A percentile compares a stretch with the other conserved stretches of the same genome.
Conservation (phyloP, 2,888 invertebrate genomes). For the Pharmacophagus antenor region DNA sequence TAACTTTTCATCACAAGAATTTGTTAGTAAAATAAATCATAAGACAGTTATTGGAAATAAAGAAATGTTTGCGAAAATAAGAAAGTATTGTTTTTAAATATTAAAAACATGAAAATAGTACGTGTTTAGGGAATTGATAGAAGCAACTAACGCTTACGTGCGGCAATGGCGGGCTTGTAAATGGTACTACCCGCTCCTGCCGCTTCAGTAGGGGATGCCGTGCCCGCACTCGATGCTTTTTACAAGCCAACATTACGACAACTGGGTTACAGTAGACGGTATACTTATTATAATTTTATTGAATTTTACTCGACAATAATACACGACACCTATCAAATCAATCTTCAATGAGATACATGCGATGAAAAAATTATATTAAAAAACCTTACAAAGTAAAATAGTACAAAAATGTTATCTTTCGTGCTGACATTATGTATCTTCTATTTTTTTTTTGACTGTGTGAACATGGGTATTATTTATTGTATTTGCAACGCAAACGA, state of each 20-base stretch:
- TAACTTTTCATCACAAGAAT: too few relatives aligned
- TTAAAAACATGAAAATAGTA: slow-evolving; percentile 36
- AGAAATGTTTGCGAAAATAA: neutral
- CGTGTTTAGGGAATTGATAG: slow-evolving; percentile 63
- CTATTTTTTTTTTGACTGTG: slow-evolving; percentile 28
- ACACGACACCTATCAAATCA: slow-evolving; percentile 56
- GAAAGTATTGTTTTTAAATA: neutral
- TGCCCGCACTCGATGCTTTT: slow-evolving; percentile 63
- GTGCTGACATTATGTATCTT: too few relatives aligned
- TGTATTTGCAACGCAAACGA: slow-evolving; percentile 31
- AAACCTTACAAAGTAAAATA: neutral
- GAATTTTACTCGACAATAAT: slow-evolving; percentile 70
- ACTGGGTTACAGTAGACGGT: slow-evolving; percentile 73
- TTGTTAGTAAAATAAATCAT: neutral
- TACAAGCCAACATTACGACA: slow-evolving; percentile 66
- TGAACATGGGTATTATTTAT: neutral
- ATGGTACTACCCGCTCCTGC: slow-evolving; percentile 53
- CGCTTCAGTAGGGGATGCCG: slow-evolving; percentile 48
- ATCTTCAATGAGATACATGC: slow-evolving; percentile 18
- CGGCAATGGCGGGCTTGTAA: slow-evolving; percentile 66
- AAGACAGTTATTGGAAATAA: neutral
- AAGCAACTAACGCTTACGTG: slow-evolving; percentile 67
- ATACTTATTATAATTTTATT: slow-evolving; percentile 78
- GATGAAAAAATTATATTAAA: neutral
- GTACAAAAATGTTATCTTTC: neutral